Conservation (phyloP, 1,140 invertebrate genomes). For the Achatina immaculata region DNA sequence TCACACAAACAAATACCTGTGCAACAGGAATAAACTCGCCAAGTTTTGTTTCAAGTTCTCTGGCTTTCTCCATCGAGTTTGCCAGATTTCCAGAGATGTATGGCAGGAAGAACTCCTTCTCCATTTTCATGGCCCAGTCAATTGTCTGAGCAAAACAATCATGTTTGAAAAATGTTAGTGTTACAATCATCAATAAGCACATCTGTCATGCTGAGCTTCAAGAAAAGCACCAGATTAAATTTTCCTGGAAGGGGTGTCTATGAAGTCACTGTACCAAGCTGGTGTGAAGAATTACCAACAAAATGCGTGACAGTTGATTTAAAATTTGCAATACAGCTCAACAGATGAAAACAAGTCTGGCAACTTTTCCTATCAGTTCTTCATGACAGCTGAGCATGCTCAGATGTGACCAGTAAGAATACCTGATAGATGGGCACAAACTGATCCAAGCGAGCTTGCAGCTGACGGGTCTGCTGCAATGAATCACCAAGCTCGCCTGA, state of each 20-base stretch:
- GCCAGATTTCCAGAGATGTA: conserved; percentile 67
- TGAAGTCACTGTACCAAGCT: too few relatives aligned
- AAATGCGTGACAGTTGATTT: too few relatives aligned
- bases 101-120: conserved; percentile 68
- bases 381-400: conserved; percentile 17
- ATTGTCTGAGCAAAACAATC: conserved; percentile 60
- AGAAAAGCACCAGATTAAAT: background rate
- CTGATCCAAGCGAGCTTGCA: conserved; percentile 66
- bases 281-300: too few relatives aligned
- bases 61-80: conserved; percentile 75
- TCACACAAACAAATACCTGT: conserved; percentile 69
- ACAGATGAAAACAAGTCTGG: background rate
- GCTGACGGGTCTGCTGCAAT: conserved; percentile 59
- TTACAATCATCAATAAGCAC: background rate
- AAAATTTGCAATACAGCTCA: too few relatives aligned
- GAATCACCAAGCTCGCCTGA: conserved; percentile 75
- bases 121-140: conserved; percentile 66
- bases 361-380: background rate
- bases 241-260: too few relatives aligned
- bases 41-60: conserved; percentile 77
- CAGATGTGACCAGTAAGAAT: conserved; percentile 26
- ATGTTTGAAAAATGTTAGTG: background rate
- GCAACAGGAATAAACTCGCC: conserved; percentile 76
- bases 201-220: conserved; percentile 11
- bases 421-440: conserved; percentile 69